Evolutionary conservation across 2,113 vertebrate genomes (phyloP).

Genomic region (Cyprinodon tularosa): DNA sequence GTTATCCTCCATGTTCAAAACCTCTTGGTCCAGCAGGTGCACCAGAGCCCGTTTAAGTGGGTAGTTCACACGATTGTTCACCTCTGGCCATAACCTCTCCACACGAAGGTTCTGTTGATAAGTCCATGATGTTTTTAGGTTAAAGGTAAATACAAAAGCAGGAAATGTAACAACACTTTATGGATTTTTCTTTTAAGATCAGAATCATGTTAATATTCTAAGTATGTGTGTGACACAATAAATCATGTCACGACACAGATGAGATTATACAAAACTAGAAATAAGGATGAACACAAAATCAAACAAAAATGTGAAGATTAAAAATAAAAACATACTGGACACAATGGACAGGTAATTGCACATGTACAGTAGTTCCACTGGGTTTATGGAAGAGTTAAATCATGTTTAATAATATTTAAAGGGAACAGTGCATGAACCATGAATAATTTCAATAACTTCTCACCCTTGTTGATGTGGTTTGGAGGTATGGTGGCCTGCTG

Average conservation of each 20-base stretch:
- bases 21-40: slow-evolving; percentile 3
- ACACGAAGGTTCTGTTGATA: slow-evolving; percentile 5
- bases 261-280: no score
- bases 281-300: no score
- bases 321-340: background rate
- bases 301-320: background rate
- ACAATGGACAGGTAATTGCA: background rate
- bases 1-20: background rate
- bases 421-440: no score
- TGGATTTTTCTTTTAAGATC: background rate
- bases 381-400: background rate
- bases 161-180: background rate
- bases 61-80: slow-evolving; percentile 7
- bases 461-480: background rate
- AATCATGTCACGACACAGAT: no score
- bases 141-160: background rate
- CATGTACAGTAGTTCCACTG: background rate
- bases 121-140: background rate
- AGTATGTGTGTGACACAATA: background rate
- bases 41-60: background rate
- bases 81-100: slow-evolving; percentile 7
- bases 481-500: background rate
- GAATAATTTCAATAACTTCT: background rate
- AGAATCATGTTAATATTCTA: background rate
- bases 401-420: background rate